A percentile compares a stretch with the other conserved stretches of the same genome.
phyloP scores from a whole-genome alignment of 2,888 invertebrate genomes.

The Bombylius discolor region DNA sequence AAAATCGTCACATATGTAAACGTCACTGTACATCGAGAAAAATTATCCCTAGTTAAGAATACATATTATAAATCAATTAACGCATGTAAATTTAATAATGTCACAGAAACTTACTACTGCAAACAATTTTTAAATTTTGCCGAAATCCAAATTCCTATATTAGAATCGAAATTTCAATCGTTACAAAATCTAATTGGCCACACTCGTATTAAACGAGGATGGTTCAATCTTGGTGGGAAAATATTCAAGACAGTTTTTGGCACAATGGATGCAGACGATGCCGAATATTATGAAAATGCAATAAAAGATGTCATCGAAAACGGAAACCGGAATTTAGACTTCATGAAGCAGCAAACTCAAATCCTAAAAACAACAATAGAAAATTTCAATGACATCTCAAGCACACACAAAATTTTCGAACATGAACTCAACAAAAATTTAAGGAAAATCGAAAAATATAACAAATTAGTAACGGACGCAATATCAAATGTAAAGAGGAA shows the following conservation, averaged over 20 bases:
- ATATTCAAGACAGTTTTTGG: constrained; percentile 8
- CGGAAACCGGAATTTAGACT: too few species aligned
- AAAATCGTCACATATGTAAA: constrained; percentile 4
- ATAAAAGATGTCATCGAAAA: constrained; percentile 13
- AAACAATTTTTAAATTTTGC: constrained; percentile 2
- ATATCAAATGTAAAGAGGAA: background rate
- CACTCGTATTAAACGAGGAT: background rate
- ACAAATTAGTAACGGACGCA: background rate
- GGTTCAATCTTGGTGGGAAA: constrained; percentile 2
- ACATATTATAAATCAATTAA: background rate
- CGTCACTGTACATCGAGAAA: background rate
- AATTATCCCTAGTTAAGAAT: background rate
- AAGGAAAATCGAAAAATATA: constrained; percentile 7
- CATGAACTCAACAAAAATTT: too few species aligned
- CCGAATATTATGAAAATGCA: constrained; percentile 10
- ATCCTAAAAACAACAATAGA: too few species aligned
- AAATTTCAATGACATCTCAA: too few species aligned
- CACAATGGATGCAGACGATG: constrained; percentile 9
- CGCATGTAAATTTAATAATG: background rate
- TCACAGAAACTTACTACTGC: background rate
- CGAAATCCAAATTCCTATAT: constrained; percentile 1
- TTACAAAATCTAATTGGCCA: background rate
- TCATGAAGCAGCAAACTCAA: too few species aligned
- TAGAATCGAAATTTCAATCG: background rate
- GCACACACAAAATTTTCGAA: too few species aligned